Base-by-base conservation (phyloP, 2,113 vertebrate genomes). In the Hyla sarda region DNA sequence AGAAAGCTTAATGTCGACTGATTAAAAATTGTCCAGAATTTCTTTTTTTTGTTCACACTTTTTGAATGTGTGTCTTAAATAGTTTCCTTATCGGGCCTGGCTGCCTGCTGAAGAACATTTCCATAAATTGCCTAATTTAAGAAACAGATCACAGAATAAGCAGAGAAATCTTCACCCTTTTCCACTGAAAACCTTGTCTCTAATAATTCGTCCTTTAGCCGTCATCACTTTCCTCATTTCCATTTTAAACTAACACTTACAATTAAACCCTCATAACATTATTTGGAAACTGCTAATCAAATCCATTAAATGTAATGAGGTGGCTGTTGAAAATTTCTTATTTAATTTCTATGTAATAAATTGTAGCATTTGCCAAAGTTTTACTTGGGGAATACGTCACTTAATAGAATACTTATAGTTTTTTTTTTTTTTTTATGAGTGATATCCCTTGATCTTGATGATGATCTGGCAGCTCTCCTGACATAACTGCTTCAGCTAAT, bases 241-340 rank as follows among this genome's bases (percentile, higher is more conserved):
- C 77, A 80, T 80, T 80, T 80, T 60, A 76, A 52, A 80, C 23
- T 21, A 80, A 80, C 77, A 80, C 77, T 80, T 62, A 80, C 77
- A 80, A 80, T 80, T 80, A 80, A 80, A 62, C 50, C 48, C 74
- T 76, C 48, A 76, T 52, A 28, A 52, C 47, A 60, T 80, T 80
- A 80, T 80, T 62, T 80, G 77, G 45, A 58, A 80, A 80, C 54
- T 80, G 77, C 34, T 60, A 80, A 80, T 80, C 77, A 80, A 60
- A 80, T 80, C 60, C 56, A 80, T 80, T 80, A 80, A 60, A 80
- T 62, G 54, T 80, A 80, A 80, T 80, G 77, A 80, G 77, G 56
- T 60, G 77, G 77, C 34, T 62, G 77, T 60, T 37, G 32, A 79
- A 60, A 37, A n/a, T 79, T 58, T 34, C 30, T 56, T 41, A 58